Evolutionary conservation across 2,113 vertebrate genomes (phyloP).

Genomic region (Oreochromis tanganicae): DNA sequence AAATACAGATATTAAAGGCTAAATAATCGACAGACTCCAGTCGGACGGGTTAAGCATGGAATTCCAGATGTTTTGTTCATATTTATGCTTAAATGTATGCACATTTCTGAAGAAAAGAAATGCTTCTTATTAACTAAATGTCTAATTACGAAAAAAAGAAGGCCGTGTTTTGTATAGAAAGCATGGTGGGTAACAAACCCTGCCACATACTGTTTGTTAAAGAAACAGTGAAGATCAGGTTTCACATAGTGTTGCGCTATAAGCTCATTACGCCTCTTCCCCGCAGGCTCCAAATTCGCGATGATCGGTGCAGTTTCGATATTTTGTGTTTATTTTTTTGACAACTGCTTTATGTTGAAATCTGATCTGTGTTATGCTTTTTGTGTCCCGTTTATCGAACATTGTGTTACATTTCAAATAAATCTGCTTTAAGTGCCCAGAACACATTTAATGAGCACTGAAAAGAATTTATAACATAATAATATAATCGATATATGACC

Average conservation of each 20-base stretch:
- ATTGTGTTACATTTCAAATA: neutral
- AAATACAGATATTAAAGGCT: neutral
- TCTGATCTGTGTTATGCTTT: neutral
- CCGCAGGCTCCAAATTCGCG: neutral
- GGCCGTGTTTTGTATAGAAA: neutral
- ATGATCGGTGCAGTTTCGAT: neutral
- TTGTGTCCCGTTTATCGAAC: neutral
- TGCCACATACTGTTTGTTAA: no score
- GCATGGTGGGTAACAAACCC: neutral
- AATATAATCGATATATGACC: neutral
- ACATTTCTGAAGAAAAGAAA: neutral
- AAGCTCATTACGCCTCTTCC: neutral
- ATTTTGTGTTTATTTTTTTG: neutral
- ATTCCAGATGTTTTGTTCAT: neutral
- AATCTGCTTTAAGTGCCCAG: neutral
- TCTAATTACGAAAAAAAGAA: accelerated
- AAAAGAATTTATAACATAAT: neutral
- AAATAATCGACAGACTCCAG: neutral
- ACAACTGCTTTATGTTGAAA: neutral
- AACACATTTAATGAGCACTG: neutral
- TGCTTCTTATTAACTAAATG: neutral
- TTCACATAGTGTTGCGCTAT: neutral
- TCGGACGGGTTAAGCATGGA: neutral
- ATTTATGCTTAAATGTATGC: neutral
- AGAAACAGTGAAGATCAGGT: neutral